Evolutionary conservation across 37 sponge, comb jelly and placozoan species (phyloP), one percentile per base, ranked within the genome.

Genomic region (Amphimedon queenslandica): DNA sequence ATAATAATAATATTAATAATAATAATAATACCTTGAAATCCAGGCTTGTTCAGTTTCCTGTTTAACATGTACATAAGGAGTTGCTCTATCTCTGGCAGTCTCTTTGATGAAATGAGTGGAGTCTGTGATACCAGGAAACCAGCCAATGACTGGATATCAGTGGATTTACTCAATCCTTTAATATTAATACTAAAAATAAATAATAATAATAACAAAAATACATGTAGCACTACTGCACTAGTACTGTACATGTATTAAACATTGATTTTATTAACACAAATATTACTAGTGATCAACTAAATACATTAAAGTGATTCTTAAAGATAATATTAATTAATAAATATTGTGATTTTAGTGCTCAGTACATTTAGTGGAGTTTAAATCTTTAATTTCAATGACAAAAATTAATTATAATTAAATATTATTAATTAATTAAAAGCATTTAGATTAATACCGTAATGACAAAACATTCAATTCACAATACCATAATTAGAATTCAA

Each of bases 1-100:
- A 28, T 28, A 23, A 28, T 63, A 20, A 63, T 24, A 28, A 23
- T 20, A 53, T n/a, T n/a, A 27, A 2, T 2, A 55, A 56, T 36
- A 34, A 20, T n/a, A n/a, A n/a, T n/a, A n/a, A n/a, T n/a, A n/a
- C n/a, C n/a, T n/a, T n/a, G n/a, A n/a, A n/a, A n/a, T n/a, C n/a
- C n/a, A n/a, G n/a, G 37, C 47, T 66, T 70, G 36, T 42, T 74
- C 2, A 24, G 39, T 30, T 84, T 77, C 20, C 96, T 70, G 30
- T 51, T 84, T 55, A 86, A 82, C 21, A 96, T 70, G 65, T 96
- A 96, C 25, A 74, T 37, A 30, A 96, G 81, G 31, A 96, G 78
- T 75, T 96, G 96, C 64, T 96, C 90, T 35, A 96, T 78, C 66
- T 92, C 96, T 37, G 89, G 90, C 37, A 92, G 73, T 42, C 83